Percentiles rank a stretch among this genome's conserved stretches.
phyloP scores from a whole-genome alignment of 2,888 invertebrate species.

The Eristalis pertinax region DNA sequence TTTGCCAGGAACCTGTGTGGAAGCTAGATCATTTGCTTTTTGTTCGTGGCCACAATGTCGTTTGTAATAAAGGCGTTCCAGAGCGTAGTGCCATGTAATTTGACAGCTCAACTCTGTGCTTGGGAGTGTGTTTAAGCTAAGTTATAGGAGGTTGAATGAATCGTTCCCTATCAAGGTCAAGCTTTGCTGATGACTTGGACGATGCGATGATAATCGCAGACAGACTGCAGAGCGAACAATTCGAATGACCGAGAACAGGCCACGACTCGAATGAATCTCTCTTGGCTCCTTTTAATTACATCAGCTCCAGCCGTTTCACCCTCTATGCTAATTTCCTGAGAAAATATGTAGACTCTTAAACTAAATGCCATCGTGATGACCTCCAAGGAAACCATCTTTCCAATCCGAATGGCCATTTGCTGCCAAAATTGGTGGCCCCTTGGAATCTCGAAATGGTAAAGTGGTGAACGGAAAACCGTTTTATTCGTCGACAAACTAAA shows the following conservation, averaged over 20 bases:
- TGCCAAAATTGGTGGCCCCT: slow-evolving; percentile 47
- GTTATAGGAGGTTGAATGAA: background rate
- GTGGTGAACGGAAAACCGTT: slow-evolving; percentile 15
- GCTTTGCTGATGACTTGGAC: background rate
- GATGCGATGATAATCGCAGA: background rate
- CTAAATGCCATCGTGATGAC: slow-evolving; percentile 53
- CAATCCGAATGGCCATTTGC: slow-evolving; percentile 25
- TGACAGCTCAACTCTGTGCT: background rate
- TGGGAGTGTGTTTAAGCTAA: background rate
- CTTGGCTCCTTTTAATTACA: slow-evolving; percentile 21
- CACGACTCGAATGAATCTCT: background rate
- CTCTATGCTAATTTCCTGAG: slow-evolving; percentile 43
- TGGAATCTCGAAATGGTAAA: slow-evolving; percentile 10
- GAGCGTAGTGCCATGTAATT: slow-evolving; percentile 14
- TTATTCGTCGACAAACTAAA: slow-evolving; percentile 16
- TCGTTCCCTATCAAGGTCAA: background rate
- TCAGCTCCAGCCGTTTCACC: background rate
- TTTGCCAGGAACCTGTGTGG: background rate
- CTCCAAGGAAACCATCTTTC: slow-evolving; percentile 20
- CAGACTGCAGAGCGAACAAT: background rate
- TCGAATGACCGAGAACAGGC: too few species aligned
- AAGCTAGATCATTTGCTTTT: slow-evolving; percentile 2
- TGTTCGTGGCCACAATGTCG: slow-evolving; percentile 13
- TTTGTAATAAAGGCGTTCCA: slow-evolving; percentile 13
- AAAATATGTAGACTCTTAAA: slow-evolving; percentile 15